These are phyloP conservation scores for Podotricha telesiphe DNA, from an alignment of 2,888 invertebrate genomes.

Conservation along the genomic window DNA sequence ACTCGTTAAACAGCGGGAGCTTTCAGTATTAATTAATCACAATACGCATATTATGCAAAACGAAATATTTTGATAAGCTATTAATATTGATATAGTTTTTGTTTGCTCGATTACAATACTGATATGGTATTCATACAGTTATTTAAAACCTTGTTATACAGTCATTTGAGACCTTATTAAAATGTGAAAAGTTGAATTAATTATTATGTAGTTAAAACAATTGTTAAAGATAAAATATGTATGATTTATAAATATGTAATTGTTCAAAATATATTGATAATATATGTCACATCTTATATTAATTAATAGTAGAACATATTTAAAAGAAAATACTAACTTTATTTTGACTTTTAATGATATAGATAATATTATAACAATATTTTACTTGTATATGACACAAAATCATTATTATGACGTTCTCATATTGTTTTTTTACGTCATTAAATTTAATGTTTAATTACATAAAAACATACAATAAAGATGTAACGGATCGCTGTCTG, in stretches of 20 bases:
- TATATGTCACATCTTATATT: too few relatives aligned
- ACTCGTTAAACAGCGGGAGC: not conserved
- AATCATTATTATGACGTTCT: too few relatives aligned
- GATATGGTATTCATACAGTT: not conserved
- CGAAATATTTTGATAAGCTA: not conserved
- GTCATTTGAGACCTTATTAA: not conserved
- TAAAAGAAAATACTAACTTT: too few relatives aligned
- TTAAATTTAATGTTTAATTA: too few relatives aligned
- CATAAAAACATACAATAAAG: too few relatives aligned
- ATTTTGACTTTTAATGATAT: too few relatives aligned
- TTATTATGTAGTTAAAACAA: not conserved
- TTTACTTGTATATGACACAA: not conserved
- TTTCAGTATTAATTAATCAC: conserved; percentile 18
- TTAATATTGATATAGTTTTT: not conserved
- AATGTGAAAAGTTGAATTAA: not conserved
- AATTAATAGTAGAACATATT: too few relatives aligned
- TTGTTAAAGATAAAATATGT: not conserved
- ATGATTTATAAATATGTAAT: not conserved
- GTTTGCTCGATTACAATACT: not conserved
- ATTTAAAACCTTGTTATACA: not conserved
- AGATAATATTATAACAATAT: not conserved
- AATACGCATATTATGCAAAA: not conserved
- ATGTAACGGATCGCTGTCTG: too few relatives aligned
- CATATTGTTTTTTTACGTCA: too few relatives aligned
- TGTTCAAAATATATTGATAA: too few relatives aligned